phyloP scores from a whole-genome alignment of 2,113 vertebrate genomes.

The Nettapus auritus region DNA sequence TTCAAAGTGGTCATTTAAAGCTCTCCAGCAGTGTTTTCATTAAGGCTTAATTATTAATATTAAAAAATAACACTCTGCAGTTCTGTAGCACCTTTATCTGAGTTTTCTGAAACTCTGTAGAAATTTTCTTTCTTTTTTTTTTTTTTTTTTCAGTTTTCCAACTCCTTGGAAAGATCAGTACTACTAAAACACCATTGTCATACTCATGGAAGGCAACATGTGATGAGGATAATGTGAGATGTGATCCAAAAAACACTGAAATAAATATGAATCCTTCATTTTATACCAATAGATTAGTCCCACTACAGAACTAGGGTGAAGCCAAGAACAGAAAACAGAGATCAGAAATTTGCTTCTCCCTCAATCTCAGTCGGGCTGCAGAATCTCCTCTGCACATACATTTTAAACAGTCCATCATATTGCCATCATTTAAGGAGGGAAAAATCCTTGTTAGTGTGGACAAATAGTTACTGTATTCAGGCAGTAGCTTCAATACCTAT shows the following conservation, averaged over 20 bases:
- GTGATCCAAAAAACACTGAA: not conserved
- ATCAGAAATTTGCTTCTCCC: not conserved
- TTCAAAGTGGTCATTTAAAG: constrained; percentile 19
- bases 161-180: not conserved
- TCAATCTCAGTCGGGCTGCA: not conserved
- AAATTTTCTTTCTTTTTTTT: not conserved
- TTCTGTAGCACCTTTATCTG: not conserved
- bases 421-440: not conserved
- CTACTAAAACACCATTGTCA: not conserved
- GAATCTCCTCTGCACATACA: not conserved
- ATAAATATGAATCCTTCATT: not conserved
- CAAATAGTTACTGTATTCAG: not conserved
- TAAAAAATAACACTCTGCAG: not conserved
- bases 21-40: constrained; percentile 20
- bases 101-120: not conserved
- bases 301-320: not conserved
- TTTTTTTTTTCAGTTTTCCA: not conserved
- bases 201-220: not conserved
- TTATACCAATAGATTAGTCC: not conserved
- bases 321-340: not conserved
- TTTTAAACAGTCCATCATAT: not conserved
- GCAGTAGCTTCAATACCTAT: not conserved
- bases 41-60: constrained; percentile 12
- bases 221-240: not conserved
- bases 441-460: not conserved